A percentile compares a stretch with the other conserved stretches of the same genome.
Evolutionary conservation across 2,888 invertebrate species (phyloP).

Genomic region (Metopia argyrocephala): DNA sequence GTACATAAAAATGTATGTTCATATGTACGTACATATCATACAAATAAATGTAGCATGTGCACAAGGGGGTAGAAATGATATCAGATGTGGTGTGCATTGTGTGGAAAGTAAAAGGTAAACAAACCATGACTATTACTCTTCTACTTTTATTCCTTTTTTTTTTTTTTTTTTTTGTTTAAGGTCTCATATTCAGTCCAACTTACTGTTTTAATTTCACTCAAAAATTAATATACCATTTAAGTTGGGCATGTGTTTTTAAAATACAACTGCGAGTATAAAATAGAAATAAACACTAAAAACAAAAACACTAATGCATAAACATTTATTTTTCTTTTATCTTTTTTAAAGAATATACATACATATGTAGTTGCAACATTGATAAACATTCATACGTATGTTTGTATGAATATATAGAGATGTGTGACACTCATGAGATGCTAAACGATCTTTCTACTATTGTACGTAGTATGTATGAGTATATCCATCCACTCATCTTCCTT

Average conservation of each 20-base stretch:
- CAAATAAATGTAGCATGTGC: slow-evolving; percentile 21
- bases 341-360: no score
- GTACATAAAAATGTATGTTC: slow-evolving; percentile 2
- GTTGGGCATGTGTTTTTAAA: slow-evolving; percentile 18
- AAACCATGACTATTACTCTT: slow-evolving; percentile 54
- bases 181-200: not conserved
- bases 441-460: slow-evolving; percentile 29
- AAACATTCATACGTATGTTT: not conserved
- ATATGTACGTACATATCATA: slow-evolving; percentile 9
- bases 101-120: slow-evolving; percentile 61
- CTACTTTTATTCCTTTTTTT: not conserved
- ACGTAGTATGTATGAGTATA: no score
- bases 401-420: not conserved
- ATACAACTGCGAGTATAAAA: not conserved
- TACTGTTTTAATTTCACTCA: not conserved
- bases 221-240: slow-evolving; percentile 28
- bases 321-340: no score
- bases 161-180: slow-evolving; percentile 18
- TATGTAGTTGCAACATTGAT: no score
- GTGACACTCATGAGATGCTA: slow-evolving; percentile 44
- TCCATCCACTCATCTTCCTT: slow-evolving; percentile 50
- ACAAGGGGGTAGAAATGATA: slow-evolving; percentile 20
- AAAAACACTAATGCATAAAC: not conserved
- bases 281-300: not conserved
- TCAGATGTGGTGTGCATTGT: slow-evolving; percentile 40